These are phyloP conservation scores for Rhaphigaster nebulosa DNA, from an alignment of 2,888 invertebrate genomes.

Conservation along the genomic window DNA sequence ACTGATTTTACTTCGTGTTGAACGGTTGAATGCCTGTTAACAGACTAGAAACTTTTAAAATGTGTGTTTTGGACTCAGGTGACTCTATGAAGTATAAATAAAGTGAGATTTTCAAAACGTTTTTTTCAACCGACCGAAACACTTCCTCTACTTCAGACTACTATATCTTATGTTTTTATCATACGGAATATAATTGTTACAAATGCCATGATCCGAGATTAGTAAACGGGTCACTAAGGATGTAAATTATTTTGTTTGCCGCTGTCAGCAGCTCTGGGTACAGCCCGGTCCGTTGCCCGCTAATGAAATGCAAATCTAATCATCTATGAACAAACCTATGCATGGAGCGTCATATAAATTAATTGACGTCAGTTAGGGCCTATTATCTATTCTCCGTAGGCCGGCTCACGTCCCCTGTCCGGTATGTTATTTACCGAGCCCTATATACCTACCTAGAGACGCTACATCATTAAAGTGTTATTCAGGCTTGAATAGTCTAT, in stretches of 20 bases:
- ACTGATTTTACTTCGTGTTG: too few species aligned
- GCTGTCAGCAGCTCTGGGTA: neutral
- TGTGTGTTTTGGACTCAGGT: too few species aligned
- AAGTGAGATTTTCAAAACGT: neutral
- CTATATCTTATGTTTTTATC: too few species aligned
- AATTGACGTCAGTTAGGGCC: conserved; percentile 22
- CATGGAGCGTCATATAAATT: conserved; percentile 54
- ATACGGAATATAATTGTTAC: neutral
- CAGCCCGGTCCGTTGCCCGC: neutral
- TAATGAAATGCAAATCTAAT: conserved; percentile 50
- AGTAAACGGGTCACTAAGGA: neutral
- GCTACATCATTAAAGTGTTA: neutral
- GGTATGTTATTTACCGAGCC: neutral
- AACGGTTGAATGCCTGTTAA: too few species aligned
- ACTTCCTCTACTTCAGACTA: neutral
- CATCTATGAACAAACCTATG: conserved; percentile 50
- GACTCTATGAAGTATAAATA: neutral
- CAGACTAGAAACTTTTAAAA: too few species aligned
- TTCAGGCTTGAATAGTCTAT: neutral
- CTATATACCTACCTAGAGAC: neutral
- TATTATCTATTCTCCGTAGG: conserved; percentile 15
- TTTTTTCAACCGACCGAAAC: neutral
- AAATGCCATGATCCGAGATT: neutral
- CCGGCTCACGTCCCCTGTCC: neutral
- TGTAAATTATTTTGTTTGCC: neutral